These are phyloP conservation scores for Grapholita molesta DNA, from an alignment of 1,140 invertebrate genomes.

Conservation along the genomic window DNA sequence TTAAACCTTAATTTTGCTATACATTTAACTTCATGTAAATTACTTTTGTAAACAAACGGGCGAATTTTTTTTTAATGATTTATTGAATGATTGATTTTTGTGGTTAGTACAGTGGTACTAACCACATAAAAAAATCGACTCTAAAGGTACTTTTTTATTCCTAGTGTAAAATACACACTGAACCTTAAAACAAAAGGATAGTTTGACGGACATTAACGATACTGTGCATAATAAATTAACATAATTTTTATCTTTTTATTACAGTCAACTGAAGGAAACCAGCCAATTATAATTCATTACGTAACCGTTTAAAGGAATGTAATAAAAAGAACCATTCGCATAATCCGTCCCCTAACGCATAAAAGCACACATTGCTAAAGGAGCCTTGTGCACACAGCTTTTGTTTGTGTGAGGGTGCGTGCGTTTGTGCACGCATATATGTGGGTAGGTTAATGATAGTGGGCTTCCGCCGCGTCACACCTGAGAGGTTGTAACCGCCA, in stretches of 20 bases:
- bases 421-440: slow-evolving; percentile 46
- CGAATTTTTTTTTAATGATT: too few species aligned
- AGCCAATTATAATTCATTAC: not conserved
- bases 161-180: too few species aligned
- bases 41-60: too few species aligned
- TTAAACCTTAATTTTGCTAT: too few species aligned
- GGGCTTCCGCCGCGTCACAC: slow-evolving; percentile 73
- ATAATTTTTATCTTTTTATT: not conserved
- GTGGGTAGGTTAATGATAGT: slow-evolving; percentile 74
- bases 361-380: slow-evolving; percentile 43
- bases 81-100: too few species aligned
- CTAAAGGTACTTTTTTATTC: not conserved
- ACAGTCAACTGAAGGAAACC: slow-evolving; percentile 7
- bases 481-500: slow-evolving; percentile 72
- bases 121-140: too few species aligned
- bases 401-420: slow-evolving; percentile 43
- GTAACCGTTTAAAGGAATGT: slow-evolving; percentile 18
- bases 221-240: not conserved
- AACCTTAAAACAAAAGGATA: not conserved
- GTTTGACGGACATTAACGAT: not conserved
- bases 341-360: slow-evolving; percentile 53
- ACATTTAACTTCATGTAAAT: too few species aligned
- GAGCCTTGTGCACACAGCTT: slow-evolving; percentile 39
- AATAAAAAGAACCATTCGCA: slow-evolving; percentile 28
- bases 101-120: too few species aligned